phyloP scores from a whole-genome alignment of 2,113 vertebrate genomes.

The Mobula birostris region DNA sequence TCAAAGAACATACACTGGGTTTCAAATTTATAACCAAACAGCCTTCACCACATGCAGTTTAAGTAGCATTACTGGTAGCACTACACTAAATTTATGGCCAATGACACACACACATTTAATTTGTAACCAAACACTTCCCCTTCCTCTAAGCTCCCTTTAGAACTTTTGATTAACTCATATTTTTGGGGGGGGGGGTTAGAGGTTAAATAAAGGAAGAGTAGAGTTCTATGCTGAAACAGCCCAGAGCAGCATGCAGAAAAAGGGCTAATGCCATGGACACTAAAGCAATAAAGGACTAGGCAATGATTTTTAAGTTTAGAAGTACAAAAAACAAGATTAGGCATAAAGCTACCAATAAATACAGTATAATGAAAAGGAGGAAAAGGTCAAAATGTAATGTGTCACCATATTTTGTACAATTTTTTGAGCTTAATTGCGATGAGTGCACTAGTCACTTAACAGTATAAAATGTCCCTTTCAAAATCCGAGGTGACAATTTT shows the following conservation, averaged over 20 bases:
- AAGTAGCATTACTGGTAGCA: conserved; percentile 65
- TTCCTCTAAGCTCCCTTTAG: conserved; percentile 74
- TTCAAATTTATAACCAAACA: conserved; percentile 65
- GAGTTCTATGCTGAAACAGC: conserved; percentile 61
- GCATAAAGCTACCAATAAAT: conserved; percentile 40
- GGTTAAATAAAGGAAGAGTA: conserved; percentile 98
- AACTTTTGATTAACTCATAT: conserved; percentile 72
- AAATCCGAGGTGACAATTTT: conserved; percentile 49
- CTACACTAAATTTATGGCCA: conserved; percentile 77
- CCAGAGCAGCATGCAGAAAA: conserved; percentile 56
- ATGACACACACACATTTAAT: conserved; percentile 94
- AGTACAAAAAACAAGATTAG: conserved; percentile 50
- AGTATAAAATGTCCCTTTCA: conserved; percentile 1
- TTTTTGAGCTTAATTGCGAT: conserved; percentile 16
- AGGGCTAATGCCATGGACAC: conserved; percentile 44
- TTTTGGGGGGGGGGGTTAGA: conserved; percentile 79
- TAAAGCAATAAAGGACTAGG: conserved; percentile 46
- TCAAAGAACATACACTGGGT: conserved; percentile 38
- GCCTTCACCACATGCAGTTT: conserved; percentile 60
- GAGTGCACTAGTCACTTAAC: background rate
- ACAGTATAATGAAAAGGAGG: conserved; percentile 41
- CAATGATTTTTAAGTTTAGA: conserved; percentile 60
- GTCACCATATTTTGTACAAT: conserved; percentile 29
- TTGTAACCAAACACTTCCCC: conserved; percentile 99
- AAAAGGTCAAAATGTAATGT: conserved; percentile 42